Base-by-base conservation (phyloP, 2,888 invertebrate genomes). In the Lasioglossum morio region DNA sequence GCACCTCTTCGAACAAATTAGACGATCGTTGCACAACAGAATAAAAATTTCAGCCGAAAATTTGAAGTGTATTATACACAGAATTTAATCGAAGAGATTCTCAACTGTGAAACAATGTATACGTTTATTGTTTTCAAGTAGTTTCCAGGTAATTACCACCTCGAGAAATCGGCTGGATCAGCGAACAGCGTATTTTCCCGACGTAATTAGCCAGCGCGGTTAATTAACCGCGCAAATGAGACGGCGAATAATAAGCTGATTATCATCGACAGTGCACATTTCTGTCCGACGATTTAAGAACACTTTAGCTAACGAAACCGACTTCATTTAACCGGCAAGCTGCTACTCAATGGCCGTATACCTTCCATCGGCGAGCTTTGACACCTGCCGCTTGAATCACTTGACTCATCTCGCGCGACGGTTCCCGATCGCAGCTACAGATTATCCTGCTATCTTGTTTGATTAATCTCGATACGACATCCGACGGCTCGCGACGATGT, bases 381-480 rank as follows among this genome's bases (percentile, higher is more conserved):
- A 85, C 85, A 85, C 85, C 85, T 85, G 85, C 84, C 76, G 63
- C 30, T 66, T 75, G 75, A 85, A 85, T 85, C 85, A 79, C 84
- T 83, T 63, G 70, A 23, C 37, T 83, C 60, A 76, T 75, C 53
- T 78, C 40, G 83, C 40, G 78, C 84, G 82, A 78, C 83, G 74
- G 74, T 84, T 83, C 73, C 30, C 84, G 85, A 85, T 85, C 72
- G 75, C 72, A 46, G 72, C 4, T 23, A 43, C 72, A 85, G 85
- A 85, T 85, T 83, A 19, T 16, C 12, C 4, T 43, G 69, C 37
- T 85, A 85, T 85, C 85, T 83, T 85, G 66, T 85, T 83, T 83
- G 85, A 83, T 83, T 83, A 79, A 85, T 85, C 85, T 57, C 84
- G 79, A 85, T 85, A 79, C 72, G 74, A 63, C 34, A 10, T 60